Evolutionary conservation across 53 echinoderm and acorn worm genomes (phyloP).

Genomic region (Astropecten irregularis): DNA sequence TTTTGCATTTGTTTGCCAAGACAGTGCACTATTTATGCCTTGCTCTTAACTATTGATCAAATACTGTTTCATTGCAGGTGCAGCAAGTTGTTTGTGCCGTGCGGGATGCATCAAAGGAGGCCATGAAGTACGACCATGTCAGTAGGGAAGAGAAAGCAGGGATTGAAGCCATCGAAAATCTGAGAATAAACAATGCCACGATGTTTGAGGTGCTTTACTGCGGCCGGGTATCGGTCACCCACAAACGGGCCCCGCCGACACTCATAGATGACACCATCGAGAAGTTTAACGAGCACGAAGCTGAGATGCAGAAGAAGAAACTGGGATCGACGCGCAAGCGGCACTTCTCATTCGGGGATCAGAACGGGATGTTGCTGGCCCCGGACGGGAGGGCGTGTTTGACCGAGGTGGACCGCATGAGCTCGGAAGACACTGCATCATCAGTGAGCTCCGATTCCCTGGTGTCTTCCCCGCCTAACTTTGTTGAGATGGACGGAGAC

Average conservation of each 20-base stretch:
- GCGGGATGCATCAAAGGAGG: constrained; percentile 68
- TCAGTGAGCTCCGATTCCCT: constrained; percentile 52
- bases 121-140: constrained; percentile 37
- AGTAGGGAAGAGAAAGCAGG: constrained; percentile 51
- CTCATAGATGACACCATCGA: constrained; percentile 93
- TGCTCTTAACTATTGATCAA: too few species aligned
- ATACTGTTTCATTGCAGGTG: too few species aligned
- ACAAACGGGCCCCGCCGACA: constrained; percentile 93
- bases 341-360: constrained; percentile 89
- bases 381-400: not conserved
- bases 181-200: constrained; percentile 75
- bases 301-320: constrained; percentile 59
- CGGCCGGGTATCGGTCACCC: constrained; percentile 78
- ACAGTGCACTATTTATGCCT: too few species aligned
- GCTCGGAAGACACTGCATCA: constrained; percentile 27
- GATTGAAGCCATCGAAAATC: constrained; percentile 60
- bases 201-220: constrained; percentile 96
- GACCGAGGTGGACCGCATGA: constrained; percentile 19
- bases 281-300: constrained; percentile 84
- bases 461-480: not conserved
- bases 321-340: constrained; percentile 62
- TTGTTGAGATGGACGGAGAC: constrained; percentile 15
- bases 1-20: too few species aligned
- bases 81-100: constrained; percentile 42
- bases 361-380: constrained; percentile 26